Conservation (phyloP, 2,797 vertebrate genomes). For the Euthynnus affinis region DNA sequence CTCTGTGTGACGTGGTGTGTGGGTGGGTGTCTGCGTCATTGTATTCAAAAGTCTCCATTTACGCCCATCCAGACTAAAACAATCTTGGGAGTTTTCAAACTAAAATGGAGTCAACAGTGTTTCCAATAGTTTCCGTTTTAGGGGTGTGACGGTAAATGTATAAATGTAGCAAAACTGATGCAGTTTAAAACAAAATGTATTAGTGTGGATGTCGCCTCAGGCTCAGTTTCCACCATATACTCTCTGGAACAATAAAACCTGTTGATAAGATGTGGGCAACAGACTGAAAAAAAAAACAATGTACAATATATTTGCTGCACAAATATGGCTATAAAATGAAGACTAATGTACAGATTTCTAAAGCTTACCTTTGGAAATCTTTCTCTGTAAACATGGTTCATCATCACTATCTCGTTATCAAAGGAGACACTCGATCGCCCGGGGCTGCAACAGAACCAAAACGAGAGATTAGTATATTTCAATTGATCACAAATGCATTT, state of each 20-base stretch:
- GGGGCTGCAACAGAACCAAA: constrained; percentile 85
- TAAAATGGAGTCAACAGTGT: too few species aligned
- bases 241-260: neutral
- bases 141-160: too few species aligned
- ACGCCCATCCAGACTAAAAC: too few species aligned
- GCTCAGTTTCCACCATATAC: neutral
- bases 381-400: constrained; percentile 99
- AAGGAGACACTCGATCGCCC: constrained; percentile 92
- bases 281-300: neutral
- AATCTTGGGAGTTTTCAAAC: too few species aligned
- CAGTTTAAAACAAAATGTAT: too few species aligned
- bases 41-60: too few species aligned
- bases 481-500: constrained; percentile 8
- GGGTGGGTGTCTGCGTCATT: too few species aligned
- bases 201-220: too few species aligned
- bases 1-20: too few species aligned
- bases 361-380: constrained; percentile 94
- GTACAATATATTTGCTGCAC: neutral
- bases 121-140: too few species aligned
- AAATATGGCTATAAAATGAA: neutral
- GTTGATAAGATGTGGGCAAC: neutral
- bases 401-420: constrained; percentile 98
- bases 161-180: too few species aligned
- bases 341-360: neutral
- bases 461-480: constrained; percentile 9